These are phyloP conservation scores for Aphelenchoides avenae DNA, from an alignment of 1,140 invertebrate species.

Conservation along the genomic window DNA sequence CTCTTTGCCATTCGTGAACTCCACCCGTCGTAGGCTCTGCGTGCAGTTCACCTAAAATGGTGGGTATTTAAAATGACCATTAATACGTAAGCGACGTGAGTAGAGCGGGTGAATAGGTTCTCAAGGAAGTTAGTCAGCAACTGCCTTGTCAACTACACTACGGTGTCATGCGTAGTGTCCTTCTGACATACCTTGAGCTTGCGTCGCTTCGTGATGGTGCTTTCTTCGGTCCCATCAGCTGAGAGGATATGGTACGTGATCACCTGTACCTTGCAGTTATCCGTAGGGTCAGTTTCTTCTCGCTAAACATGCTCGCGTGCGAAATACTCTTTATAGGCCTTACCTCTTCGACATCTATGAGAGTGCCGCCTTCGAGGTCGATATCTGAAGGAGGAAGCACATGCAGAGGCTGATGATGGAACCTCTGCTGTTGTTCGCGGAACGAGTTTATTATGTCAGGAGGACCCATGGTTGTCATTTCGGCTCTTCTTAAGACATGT, in stretches of 20 bases:
- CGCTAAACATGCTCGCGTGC: conserved; percentile 27
- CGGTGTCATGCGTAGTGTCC: not conserved
- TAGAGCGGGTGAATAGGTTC: too few species aligned
- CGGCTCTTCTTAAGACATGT: too few species aligned
- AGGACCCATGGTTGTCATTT: too few species aligned
- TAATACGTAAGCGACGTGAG: not conserved
- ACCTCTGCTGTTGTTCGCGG: too few species aligned
- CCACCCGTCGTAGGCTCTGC: conserved; percentile 33
- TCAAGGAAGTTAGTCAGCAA: not conserved
- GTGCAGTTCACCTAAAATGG: conserved; percentile 41
- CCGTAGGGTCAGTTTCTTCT: conserved; percentile 46
- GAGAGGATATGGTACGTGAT: conserved; percentile 43
- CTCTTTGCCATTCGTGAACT: conserved; percentile 45
- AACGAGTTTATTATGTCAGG: too few species aligned
- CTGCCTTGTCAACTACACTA: not conserved
- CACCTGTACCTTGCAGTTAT: conserved; percentile 49
- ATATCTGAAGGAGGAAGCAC: conserved; percentile 32
- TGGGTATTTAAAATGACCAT: not conserved
- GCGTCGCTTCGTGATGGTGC: conserved; percentile 35
- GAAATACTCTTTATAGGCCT: not conserved
- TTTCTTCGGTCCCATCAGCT: conserved; percentile 43
- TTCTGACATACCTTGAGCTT: conserved; percentile 34
- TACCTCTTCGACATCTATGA: conserved; percentile 40
- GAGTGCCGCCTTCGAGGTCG: conserved; percentile 38
- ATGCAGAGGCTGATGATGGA: too few species aligned